phyloP scores from a whole-genome alignment of 2,797 vertebrate species.

The Masticophis lateralis region DNA sequence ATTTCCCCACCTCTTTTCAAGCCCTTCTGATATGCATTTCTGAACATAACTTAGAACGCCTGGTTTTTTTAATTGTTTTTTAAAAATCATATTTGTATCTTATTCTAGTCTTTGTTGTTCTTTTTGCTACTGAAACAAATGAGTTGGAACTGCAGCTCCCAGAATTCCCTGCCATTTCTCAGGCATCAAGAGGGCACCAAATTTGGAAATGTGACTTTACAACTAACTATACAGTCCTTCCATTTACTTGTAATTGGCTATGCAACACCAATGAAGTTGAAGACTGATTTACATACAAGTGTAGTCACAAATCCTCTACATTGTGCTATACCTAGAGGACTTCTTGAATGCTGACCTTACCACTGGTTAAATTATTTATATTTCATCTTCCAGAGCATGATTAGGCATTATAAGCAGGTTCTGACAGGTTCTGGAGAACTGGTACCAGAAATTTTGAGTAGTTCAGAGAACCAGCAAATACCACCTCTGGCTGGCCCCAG shows the following conservation, averaged over 20 bases:
- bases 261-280: neutral
- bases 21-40: neutral
- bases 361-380: neutral
- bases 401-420: neutral
- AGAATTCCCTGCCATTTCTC: neutral
- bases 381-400: neutral
- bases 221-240: neutral
- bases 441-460: too few species aligned
- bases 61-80: neutral
- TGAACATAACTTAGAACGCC: neutral
- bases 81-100: neutral
- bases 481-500: too few species aligned
- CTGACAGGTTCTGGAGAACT: too few species aligned
- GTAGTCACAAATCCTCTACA: neutral
- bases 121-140: neutral
- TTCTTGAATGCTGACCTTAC: neutral
- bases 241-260: neutral
- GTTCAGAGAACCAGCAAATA: too few species aligned
- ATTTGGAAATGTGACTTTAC: neutral
- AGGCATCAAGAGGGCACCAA: neutral
- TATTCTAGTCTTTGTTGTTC: neutral
- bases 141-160: neutral
- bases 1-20: neutral
- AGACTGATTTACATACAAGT: neutral
- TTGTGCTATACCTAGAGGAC: neutral